Evolutionary conservation across 2,888 invertebrate genomes (phyloP), one percentile per base, ranked within the genome.

Genomic region (Euzophera pinguis): DNA sequence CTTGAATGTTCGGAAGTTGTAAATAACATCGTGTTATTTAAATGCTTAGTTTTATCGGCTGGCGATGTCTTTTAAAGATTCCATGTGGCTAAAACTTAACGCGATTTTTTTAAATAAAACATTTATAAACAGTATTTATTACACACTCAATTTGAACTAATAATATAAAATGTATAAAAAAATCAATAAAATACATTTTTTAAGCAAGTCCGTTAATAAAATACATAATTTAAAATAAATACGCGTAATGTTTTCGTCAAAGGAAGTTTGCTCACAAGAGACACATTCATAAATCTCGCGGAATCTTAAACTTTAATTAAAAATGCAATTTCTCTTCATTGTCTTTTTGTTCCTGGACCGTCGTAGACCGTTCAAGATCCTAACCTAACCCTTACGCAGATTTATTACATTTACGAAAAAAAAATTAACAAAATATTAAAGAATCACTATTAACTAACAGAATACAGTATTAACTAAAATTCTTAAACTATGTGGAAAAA

Each of bases 381-480:
- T 85, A 81, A 84, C 75, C 84, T 88, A 87, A 69, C 72, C 72
- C 82, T 86, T 87, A 85, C 69, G 76, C 81, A 78, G 71, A 77
- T 84, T 83, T 78, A 81, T 78, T 76, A 78, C 67, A 75, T 75
- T 79, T 87, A 87, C 75, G 80, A 84, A 84, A 88, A 32, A n/a
- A 85, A 81, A 86, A 84, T 77, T 86, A 87, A 87, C 84, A 88
- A 87, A 87, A 84, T 85, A 83, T 84, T 83, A 85, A 86, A 84
- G 81, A 82, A 84, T 82, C 75, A 78, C 88, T 88, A 87, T 81
- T 77, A 73, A 77, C 86, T 88, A 88, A 79, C 83, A 89, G 79
- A 67, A 87, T 89, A 89, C 68, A 69, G 63, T 82, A 85, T 78
- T 73, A 90, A 87, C 85, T 89, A 87, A 89, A 88, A 81, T 83